Conservation (phyloP, 2,797 vertebrate species). For the Bufotes viridis region DNA sequence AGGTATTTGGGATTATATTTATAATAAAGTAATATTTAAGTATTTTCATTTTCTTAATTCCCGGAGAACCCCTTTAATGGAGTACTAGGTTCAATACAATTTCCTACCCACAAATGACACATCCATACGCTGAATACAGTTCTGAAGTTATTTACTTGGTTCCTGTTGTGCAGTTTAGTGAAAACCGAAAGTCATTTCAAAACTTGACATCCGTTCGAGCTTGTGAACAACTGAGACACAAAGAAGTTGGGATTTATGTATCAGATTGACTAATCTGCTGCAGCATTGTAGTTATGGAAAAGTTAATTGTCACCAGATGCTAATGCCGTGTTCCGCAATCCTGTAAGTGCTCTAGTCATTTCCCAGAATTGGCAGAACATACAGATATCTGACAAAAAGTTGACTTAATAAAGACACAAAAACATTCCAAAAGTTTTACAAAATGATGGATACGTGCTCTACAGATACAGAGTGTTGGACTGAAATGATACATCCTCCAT, state of each 20-base stretch:
- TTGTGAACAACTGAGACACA: conserved; percentile 15
- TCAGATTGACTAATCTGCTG: conserved; percentile 1
- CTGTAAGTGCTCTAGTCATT: not conserved
- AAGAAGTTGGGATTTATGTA: conserved; percentile 13
- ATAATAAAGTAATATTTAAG: no score
- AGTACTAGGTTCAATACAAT: not conserved
- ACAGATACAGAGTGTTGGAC: no score
- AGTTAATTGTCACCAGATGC: not conserved
- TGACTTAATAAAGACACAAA: not conserved
- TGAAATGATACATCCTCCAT: no score
- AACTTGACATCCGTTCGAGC: not conserved
- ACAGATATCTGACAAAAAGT: not conserved
- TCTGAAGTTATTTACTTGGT: not conserved
- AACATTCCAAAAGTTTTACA: not conserved
- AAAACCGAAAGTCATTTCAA: conserved; percentile 7
- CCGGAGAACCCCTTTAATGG: not conserved
- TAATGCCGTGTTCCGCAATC: not conserved
- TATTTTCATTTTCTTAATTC: no score
- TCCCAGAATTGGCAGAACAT: not conserved
- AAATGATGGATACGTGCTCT: not conserved
- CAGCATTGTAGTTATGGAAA: conserved; percentile 20
- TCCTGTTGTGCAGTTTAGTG: not conserved
- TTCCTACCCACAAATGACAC: not conserved
- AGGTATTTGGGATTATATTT: no score
- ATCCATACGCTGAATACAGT: not conserved